These are phyloP conservation scores for Donacobius atricapilla DNA, from an alignment of 2,113 vertebrate species.

Conservation along the genomic window DNA sequence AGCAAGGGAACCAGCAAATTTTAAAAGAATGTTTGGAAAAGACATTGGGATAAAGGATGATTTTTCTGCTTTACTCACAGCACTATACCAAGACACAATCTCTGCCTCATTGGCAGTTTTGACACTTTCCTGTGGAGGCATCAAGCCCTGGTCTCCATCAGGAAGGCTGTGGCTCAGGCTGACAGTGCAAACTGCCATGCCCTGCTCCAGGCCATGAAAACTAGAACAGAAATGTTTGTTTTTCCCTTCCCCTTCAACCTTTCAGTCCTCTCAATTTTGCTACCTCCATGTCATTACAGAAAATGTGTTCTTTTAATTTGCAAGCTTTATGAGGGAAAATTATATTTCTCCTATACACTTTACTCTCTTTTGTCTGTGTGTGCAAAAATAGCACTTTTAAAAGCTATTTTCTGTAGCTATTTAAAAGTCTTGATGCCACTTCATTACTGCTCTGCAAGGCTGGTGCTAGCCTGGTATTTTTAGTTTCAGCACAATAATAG, in stretches of 20 bases:
- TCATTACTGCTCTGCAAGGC: neutral
- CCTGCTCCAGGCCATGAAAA: neutral
- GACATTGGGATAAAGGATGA: neutral
- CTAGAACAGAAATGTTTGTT: fast-evolving
- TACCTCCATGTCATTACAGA: neutral
- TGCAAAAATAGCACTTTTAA: neutral
- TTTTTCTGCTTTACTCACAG: neutral
- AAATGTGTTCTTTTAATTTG: neutral
- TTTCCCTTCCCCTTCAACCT: neutral
- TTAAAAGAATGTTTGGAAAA: neutral
- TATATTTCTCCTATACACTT: neutral
- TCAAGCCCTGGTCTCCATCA: neutral
- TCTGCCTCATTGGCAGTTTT: neutral
- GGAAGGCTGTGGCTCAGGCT: neutral
- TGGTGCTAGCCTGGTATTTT: neutral
- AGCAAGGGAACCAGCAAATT: neutral
- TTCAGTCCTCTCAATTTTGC: neutral
- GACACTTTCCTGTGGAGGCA: neutral
- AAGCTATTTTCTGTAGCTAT: conserved; percentile 5
- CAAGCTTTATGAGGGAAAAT: neutral
- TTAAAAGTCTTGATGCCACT: neutral
- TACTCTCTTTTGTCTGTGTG: neutral
- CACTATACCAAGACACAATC: neutral
- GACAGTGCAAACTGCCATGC: neutral
- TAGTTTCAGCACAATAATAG: conserved; percentile 3